Evolutionary conservation across 30 jellyfish, hydroid and myxozoan species (phyloP), one percentile per base, ranked within the genome.

Genomic region (Clytia hemisphaerica): DNA sequence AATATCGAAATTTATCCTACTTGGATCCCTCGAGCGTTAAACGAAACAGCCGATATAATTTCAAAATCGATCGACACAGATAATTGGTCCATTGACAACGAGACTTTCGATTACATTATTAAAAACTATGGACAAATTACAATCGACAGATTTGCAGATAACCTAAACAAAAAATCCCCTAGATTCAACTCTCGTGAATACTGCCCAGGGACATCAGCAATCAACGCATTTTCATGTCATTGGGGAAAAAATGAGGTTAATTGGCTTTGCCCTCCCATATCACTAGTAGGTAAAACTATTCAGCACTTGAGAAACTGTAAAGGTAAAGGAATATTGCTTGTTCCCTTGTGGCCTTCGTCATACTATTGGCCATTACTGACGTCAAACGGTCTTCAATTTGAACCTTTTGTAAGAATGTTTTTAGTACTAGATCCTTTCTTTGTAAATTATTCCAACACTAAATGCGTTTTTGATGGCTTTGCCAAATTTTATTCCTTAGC

Each of bases 61-160:
- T 46, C 60, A 46, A 46, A 30, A 46, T 27, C 60, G 24, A 27
- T 27, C 24, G 60, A 46, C 60, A 46, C 60, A 46, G 60, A 46
- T 46, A 46, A 46, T 46, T 46, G 60, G 60, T n/a, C 30, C 60
- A 46, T 46, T 46, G 60, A 46, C 24, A 30, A 46, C 24, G 60
- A 46, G 30, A 46, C 60, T 46, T 46, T 46, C 60, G 24, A 46
- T 4, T n/a, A 46, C 30, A 46, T 46, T 46, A 30, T n/a, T 27
- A 27, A 46, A 30, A 46, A n/a, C 30, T 46, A n/a, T 46, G 60
- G 60, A 30, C 19, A 46, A 46, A n/a, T 46, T 30, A 46, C 60
- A n/a, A 46, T 46, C 24, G 60, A 46, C 60, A 27, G 60, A 46
- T 46, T 46, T 46, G 60, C 60, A 30, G 60, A 46, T 30, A 46